Conservation (phyloP, 2,888 invertebrate species). For the Ctenicera cuprea region DNA sequence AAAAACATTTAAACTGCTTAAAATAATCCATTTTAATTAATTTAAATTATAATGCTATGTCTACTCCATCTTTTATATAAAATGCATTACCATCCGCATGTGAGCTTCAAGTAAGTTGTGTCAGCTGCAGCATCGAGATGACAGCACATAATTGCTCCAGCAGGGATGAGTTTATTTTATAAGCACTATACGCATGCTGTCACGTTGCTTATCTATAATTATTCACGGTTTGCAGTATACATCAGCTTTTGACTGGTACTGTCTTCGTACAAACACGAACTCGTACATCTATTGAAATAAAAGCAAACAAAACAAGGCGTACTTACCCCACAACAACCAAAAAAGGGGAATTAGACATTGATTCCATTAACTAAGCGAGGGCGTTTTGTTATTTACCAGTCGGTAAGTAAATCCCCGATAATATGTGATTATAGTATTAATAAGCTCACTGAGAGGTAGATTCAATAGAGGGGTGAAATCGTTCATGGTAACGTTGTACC, state of each 20-base stretch:
- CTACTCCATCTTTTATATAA: slow-evolving; percentile 5
- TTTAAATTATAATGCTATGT: slow-evolving; percentile 6
- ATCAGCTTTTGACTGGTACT: slow-evolving; percentile 3
- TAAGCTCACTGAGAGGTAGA: not conserved
- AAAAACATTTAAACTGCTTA: not conserved
- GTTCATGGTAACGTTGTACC: not conserved
- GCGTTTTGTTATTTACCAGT: not conserved
- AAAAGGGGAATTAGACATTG: not conserved
- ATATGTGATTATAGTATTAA: not conserved
- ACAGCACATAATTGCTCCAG: slow-evolving; percentile 28
- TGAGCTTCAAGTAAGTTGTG: slow-evolving; percentile 11
- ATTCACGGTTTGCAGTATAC: not conserved
- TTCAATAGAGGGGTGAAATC: not conserved
- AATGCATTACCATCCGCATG: slow-evolving; percentile 3
- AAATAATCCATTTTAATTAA: slow-evolving; percentile 29
- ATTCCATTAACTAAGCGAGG: not conserved
- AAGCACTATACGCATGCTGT: not conserved
- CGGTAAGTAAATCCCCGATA: not conserved
- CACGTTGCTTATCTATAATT: slow-evolving; percentile 17
- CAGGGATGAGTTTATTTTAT: slow-evolving; percentile 13
- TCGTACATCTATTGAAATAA: not conserved
- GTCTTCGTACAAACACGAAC: not conserved
- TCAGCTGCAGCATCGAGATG: slow-evolving; percentile 38
- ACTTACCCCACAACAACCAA: not conserved
- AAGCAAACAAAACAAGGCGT: not conserved